Conservation (phyloP, 2,113 vertebrate species). For the Acrocephalus kingi region DNA sequence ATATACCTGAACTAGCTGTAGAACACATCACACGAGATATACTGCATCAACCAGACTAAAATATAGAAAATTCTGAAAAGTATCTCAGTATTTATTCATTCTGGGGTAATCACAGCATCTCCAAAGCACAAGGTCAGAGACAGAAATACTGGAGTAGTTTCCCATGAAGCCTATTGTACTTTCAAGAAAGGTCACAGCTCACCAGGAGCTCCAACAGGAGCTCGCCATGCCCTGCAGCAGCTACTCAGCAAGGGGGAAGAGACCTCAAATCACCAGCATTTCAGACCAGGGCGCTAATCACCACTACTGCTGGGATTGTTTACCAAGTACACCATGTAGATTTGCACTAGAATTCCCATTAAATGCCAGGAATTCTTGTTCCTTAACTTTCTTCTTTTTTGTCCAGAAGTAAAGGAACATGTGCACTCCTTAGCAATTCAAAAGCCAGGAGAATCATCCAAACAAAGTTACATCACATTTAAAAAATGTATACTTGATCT, state of each 20-base stretch:
- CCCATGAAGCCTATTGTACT: not conserved
- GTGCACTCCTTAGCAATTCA: not conserved
- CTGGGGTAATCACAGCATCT: not conserved
- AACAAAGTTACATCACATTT: slow-evolving; percentile 3
- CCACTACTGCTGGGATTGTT: not conserved
- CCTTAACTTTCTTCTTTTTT: not conserved
- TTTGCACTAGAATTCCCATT: not conserved
- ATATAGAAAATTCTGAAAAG: not conserved
- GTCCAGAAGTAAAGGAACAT: not conserved
- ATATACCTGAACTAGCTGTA: not conserved
- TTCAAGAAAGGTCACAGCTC: not conserved
- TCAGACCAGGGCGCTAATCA: not conserved
- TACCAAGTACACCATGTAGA: not conserved
- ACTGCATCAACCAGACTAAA: not conserved
- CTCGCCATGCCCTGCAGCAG: not conserved
- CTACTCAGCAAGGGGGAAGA: not conserved
- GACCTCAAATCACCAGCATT: not conserved
- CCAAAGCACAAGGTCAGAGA: not conserved
- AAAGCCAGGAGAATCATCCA: not conserved
- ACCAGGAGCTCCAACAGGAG: not conserved
- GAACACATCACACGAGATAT: not conserved
- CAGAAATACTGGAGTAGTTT: not conserved
- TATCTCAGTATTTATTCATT: not conserved
- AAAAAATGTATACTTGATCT: not conserved
- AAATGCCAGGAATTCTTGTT: not conserved